Evolutionary conservation across 2,797 vertebrate genomes (phyloP), one percentile per base, ranked within the genome.

Genomic region (Gymnocypris eckloni): DNA sequence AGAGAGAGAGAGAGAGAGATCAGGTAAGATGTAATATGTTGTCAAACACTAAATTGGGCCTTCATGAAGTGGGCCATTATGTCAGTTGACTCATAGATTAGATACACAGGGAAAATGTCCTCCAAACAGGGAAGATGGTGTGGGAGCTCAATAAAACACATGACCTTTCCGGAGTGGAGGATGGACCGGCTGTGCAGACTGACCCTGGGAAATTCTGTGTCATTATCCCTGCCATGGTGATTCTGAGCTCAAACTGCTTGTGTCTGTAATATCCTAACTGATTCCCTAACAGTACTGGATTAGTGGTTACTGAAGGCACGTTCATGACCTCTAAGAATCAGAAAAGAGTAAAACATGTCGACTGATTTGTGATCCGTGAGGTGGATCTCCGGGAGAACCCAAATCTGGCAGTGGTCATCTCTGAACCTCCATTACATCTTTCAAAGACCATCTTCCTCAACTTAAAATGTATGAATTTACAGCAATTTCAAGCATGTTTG

Each of bases 221-320:
- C 89, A 91, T 91, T 90, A 94, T 93, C 90, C 86, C 71, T 85
- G 81, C 89, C 90, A 92, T 87, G 76, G 82, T 88, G 90, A 88
- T 91, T 92, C 87, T 89, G 85, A 83, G 80, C 87, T 88, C 88
- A 90, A 89, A 87, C 85, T 90, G 90, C 91, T 93, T 92, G 88
- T 89, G 90, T 90, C 91, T 91, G 86, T 92, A 91, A 92, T 92
- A 92, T 92, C 88, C 90, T 84, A 90, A 90, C 87, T 85, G 84
- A 87, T 86, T 86, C 91, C 90, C 87, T 90, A 88, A 86, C 87
- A 89, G 86, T 87, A 93, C 91, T 91, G 92, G 90, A 93, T 92
- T 93, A 94, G 90, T 85, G 88, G 87, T 91, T 88, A 83, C 77
- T 72, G 80, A 83, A 90, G 81, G 90, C 88, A 88, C 89, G 89